Evolutionary conservation across 1,140 invertebrate species (phyloP), one percentile per base, ranked within the genome.

Genomic region (Cheumatopsyche charites): DNA sequence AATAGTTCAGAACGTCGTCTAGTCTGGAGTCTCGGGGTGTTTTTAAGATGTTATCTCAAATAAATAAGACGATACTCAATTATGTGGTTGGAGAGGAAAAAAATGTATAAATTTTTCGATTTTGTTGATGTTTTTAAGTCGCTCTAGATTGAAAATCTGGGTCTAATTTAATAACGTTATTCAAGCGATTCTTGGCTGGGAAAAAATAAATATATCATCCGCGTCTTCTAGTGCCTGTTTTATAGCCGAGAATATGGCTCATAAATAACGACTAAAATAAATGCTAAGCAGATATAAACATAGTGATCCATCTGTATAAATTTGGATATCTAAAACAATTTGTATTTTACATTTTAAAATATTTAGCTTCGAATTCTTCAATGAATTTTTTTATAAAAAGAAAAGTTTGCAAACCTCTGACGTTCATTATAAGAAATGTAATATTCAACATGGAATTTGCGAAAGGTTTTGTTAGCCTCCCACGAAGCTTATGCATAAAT

Each of bases 181-280:
- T 36, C 29, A 36, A 36, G 29, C 29, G 29, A 36, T 36, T 58
- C 19, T 58, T 58, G 55, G 21, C 23, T 25, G 9, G 7, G 19
- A 58, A 58, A 23, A 25, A 58, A 58, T 25, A 58, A 58, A 58
- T 58, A 58, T 58, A 58, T 58, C 23, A 58, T 58, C 47, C 47
- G 55, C 55, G 17, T 13, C n/a, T 52, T 17, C 23, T 7, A 25
- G 55, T 58, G 13, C 21, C 2, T 25, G 55, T 58, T 58, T 58
- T 58, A 58, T 58, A 26, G 19, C 21, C 21, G 21, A 58, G 23
- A 25, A 58, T 58, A 58, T 25, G 55, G 11, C 4, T 25, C 21
- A 26, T 58, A 58, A 58, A 58, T 58, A 12, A 58, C 19, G 47
- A 19, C 19, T 19, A 19, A 17, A 52, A 52, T 52, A 52, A 52